Evolutionary conservation across 35 echinoderm and acorn worm genomes (phyloP), one percentile per base, ranked within the genome.

Genomic region (Apostichopus japonicus): DNA sequence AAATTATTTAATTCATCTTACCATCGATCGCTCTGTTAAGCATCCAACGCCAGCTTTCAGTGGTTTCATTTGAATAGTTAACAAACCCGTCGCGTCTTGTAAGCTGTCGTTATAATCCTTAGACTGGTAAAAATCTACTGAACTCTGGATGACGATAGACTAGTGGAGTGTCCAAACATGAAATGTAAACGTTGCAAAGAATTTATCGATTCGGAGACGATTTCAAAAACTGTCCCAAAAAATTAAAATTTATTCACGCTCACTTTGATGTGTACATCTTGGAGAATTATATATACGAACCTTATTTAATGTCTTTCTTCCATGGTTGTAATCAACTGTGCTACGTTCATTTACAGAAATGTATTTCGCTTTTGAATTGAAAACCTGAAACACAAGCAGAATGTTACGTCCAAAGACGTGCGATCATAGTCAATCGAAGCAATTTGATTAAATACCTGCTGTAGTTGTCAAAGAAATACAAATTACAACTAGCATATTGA

Each of bases 11-110:
- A 75, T 75, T 19, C 13, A 1, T 75, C 71, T 23, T 75, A 75
- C 71, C 71, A 75, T 75, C 6, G 16, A 19, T 19, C 71, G 71
- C n/a, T 75, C 71, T 75, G 17, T 23, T 75, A 52, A 24, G 24
- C 86, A 89, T 24, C 15, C 51, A 3, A 89, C 17, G 2, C 62
- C 86, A 44, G 62, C 53, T 89, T 75, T 59, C n/a, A 62, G 11
- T 14, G 86, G 86, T 54, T 89, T 33, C 86, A 89, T 89, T 10
- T 89, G 22, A 24, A 89, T 23, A 75, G 27, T 75, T 4, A 89
- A 67, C 10, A 33, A 19, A 8, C 86, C 86, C 15, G 86, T 72
- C 6, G 67, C 23, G 24, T 89, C 62, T n/a, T 23, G 22, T 0
- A 72, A 75, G 27, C 14, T 72, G 4, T 10, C 8, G 59, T 67